Base-by-base conservation (phyloP, 1,140 invertebrate genomes). In the Achroia grisella region DNA sequence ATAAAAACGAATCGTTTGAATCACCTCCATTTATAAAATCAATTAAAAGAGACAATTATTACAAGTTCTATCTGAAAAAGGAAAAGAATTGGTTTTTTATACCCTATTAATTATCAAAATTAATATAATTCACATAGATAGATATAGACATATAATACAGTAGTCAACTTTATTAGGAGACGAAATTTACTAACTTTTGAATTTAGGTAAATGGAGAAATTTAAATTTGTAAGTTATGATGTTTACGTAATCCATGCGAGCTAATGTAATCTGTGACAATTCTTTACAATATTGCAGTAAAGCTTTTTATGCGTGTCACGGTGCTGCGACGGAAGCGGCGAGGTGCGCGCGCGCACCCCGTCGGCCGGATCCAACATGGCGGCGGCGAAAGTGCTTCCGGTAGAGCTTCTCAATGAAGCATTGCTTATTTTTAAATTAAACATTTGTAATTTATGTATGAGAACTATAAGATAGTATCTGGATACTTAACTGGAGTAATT, bases 281-380 rank as follows among this genome's bases (percentile, higher is more conserved):
- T 75, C 58, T 71, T 23, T 23, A 23, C 17, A 23, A 6, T 23
- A 23, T 23, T 23, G 17, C 17, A 23, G 65, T 58, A 48, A 61
- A 81, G 75, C 73, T 81, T 74, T 75, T 76, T 75, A 82, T 82
- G 74, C 81, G 55, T 67, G 62, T 79, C 81, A 85, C 80, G 17
- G 17, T 23, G 17, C 17, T 6, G 77, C 77, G 77, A 57, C 77
- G 80, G 80, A 84, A 84, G 74, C 61, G 59, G 64, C 67, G 72
- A 76, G 75, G 69, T 76, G 76, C 68, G 78, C 76, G 56, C 60
- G 71, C 49, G 52, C 59, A 36, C 41, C 49, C 33, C 36, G 71
- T 64, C 59, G 64, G 66, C 73, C 80, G 80, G 80, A 82, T 84
- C 80, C 80, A 79, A 79, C 53, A 82, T 84, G 76, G 80, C 80